Evolutionary conservation across 2,113 vertebrate species (phyloP), one percentile per base, ranked within the genome.

Genomic region (Tricholaema leucomelas): DNA sequence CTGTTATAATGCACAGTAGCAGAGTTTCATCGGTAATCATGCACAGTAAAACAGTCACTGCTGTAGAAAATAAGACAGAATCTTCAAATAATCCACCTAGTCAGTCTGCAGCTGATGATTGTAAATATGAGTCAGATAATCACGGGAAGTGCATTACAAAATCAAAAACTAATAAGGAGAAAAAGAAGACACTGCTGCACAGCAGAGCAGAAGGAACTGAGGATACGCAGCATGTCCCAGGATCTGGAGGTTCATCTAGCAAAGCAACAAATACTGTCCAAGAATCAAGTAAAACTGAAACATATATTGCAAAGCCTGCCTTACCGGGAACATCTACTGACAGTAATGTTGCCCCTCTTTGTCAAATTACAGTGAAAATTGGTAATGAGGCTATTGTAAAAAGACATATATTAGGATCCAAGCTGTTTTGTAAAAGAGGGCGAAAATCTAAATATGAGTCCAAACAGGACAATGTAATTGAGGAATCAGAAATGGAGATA

Each of bases 331-430:
- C 99, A 40, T 99, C 99, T 58, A 92, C 98, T 28, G 98, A 98
- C 58, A 98, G 98, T 91, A 98, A 97, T 1, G 97, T 99, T 4
- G 98, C 98, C 1, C 99, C 99, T 12, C 98, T 99, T 38, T 99
- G 99, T 97, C 99, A 99, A 91, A 99, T 99, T 93, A 99, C 99
- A 28, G 99, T 99, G 66, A 99, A 99, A 97, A 99, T 99, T 7
- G 99, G 99, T 69, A 99, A 99, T 3, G 99, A 99, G 92, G 99
- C 99, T 85, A 98, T 99, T 65, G 98, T 99, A 66, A 98, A 99
- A 69, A 98, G 99, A 84, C 98, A 98, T 52, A 99, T 99, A 92
- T 98, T 99, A 38, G 99, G 99, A 44, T 99, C 99, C 7, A 99
- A 99, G 66, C 77, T 99, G 31, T 99, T 99, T 86, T 98, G 98